phyloP scores from a whole-genome alignment of 2,888 invertebrate species.

The Drosophila atripex region DNA sequence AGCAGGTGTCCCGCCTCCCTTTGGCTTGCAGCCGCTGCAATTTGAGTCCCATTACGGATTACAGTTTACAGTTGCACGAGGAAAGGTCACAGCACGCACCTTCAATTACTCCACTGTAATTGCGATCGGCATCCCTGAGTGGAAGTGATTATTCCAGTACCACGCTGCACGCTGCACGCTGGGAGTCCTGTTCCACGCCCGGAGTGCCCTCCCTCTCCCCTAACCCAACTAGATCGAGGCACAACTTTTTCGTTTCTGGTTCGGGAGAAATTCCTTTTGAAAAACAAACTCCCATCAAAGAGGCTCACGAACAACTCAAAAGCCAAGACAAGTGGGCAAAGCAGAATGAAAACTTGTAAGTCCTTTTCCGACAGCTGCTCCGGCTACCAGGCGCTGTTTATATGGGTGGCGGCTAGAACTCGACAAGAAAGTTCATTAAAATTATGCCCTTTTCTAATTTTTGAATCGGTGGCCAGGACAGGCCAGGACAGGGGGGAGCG shows the following conservation, averaged over 20 bases:
- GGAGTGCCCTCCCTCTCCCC: neutral
- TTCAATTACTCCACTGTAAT: slow-evolving; percentile 56
- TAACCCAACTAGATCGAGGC: slow-evolving; percentile 10
- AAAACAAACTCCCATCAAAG: slow-evolving; percentile 51
- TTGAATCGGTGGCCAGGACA: slow-evolving; percentile 52
- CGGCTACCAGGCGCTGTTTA: slow-evolving; percentile 44
- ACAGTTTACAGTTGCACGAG: slow-evolving; percentile 62
- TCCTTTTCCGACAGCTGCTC: slow-evolving; percentile 76
- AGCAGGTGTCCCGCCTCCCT: slow-evolving; percentile 52
- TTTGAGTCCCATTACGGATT: slow-evolving; percentile 61
- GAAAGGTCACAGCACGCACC: slow-evolving; percentile 36
- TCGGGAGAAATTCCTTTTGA: slow-evolving; percentile 42
- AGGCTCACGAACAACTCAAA: slow-evolving; percentile 56
- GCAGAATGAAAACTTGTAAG: slow-evolving; percentile 67
- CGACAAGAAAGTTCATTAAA: slow-evolving; percentile 78
- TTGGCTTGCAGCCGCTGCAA: slow-evolving; percentile 59
- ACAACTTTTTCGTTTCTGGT: slow-evolving; percentile 18
- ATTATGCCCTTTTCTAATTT: slow-evolving; percentile 80
- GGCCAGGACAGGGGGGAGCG: neutral
- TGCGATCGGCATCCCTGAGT: slow-evolving; percentile 60
- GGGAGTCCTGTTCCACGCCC: slow-evolving; percentile 5
- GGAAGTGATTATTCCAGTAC: slow-evolving; percentile 58
- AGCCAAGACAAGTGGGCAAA: slow-evolving; percentile 65
- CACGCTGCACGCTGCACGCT: neutral
- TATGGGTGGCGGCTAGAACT: slow-evolving; percentile 18